These are phyloP conservation scores for Homalodisca vitripennis DNA, from an alignment of 1,140 invertebrate genomes.

Conservation along the genomic window DNA sequence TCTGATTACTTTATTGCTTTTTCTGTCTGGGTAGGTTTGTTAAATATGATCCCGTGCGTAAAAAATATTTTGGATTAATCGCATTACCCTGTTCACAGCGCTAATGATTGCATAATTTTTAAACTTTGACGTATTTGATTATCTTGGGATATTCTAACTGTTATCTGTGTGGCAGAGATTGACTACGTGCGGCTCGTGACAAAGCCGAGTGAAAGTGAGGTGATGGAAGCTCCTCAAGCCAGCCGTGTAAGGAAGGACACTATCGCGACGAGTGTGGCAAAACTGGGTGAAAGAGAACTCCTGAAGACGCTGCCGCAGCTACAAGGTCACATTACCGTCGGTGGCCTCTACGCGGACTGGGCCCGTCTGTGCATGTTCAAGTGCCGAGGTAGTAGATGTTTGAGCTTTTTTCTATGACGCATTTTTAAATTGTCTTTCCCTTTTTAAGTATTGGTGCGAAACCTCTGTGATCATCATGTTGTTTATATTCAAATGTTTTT, in stretches of 20 bases:
- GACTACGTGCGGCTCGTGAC: slow-evolving; percentile 34
- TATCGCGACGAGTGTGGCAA: slow-evolving; percentile 29
- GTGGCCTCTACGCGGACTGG: slow-evolving; percentile 10
- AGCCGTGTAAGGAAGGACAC: slow-evolving; percentile 29
- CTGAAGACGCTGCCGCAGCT: neutral
- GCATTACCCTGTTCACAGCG: neutral
- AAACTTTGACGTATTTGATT: too few relatives aligned
- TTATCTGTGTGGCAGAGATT: too few relatives aligned
- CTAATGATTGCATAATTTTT: neutral
- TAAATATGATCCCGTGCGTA: too few relatives aligned
- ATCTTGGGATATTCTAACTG: too few relatives aligned
- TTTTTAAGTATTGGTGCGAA: too few relatives aligned
- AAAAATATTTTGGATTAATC: too few relatives aligned
- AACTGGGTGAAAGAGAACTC: slow-evolving; percentile 34
- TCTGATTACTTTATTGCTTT: too few relatives aligned
- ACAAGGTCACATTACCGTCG: neutral
- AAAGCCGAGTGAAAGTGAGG: neutral
- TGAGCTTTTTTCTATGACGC: too few relatives aligned
- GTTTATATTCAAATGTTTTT: too few relatives aligned
- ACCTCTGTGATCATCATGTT: too few relatives aligned
- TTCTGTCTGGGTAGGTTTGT: too few relatives aligned
- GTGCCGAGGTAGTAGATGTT: slow-evolving; percentile 10
- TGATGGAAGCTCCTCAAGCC: slow-evolving; percentile 32
- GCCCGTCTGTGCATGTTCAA: neutral
- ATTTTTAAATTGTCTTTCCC: too few relatives aligned